Evolutionary conservation across 2,888 invertebrate species (phyloP), one percentile per base, ranked within the genome.

Genomic region (Eristalis tenax): DNA sequence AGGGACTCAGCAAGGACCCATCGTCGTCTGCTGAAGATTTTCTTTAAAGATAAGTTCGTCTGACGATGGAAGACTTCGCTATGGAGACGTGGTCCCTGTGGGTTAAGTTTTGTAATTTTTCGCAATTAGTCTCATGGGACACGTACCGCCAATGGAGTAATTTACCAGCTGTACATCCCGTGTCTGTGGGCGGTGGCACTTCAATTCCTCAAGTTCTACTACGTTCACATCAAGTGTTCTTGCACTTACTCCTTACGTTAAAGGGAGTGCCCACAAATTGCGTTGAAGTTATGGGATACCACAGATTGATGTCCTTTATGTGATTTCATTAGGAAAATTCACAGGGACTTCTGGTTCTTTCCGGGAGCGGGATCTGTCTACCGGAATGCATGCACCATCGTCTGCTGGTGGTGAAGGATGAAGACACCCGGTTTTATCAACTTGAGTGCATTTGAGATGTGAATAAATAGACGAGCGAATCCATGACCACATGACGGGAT

Each of bases 81-180:
- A 38, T 69, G 13, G 40, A 65, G 26, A 22, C 56, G 15, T 11
- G 40, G 23, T 77, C 59, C 73, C 78, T 73, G 69, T 65, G 74
- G 77, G 43, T 74, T 64, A 87, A 87, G 79, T 87, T 86, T 80
- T 73, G 83, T 87, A 87, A 87, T 83, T 83, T 83, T 87, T 83
- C 79, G 87, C 80, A 83, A 87, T 87, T 87, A 87, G 79, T 87
- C 87, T 87, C 79, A 80, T 79, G 83, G 73, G 83, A 65, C 87
- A 87, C 86, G 86, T 87, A 68, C 77, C 83, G 66, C 68, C 40
- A 63, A 68, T 57, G 82, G 59, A 68, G 71, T 76, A 70, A 68
- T 75, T 86, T 56, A 8, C 38, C 38, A 74, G 69, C 64, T 18
- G 18, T 56, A 13, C 15, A 66, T 13, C 15, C 8, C 15, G 28